A percentile compares a stretch with the other conserved stretches of the same genome.
These are phyloP conservation scores for Pantelozetes paolii DNA, from an alignment of 2,888 invertebrate genomes.

Conservation along the genomic window DNA sequence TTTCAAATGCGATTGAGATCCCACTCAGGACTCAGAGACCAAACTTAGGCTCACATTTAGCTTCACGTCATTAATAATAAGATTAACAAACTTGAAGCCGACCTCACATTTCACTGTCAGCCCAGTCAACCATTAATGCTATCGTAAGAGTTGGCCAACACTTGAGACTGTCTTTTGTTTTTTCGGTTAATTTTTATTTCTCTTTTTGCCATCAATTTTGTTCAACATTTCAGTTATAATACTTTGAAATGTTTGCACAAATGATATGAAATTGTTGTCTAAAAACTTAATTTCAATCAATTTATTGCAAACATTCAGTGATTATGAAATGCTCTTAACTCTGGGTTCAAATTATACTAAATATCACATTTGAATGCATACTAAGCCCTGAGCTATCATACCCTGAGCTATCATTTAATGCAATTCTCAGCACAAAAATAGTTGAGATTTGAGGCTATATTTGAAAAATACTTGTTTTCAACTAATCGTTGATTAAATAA, in stretches of 20 bases:
- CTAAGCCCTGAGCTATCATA: neutral
- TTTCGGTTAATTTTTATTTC: slow-evolving; percentile 6
- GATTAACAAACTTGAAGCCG: slow-evolving; percentile 25
- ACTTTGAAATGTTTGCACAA: neutral
- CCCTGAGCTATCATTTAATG: neutral
- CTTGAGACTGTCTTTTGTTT: neutral
- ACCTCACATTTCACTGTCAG: slow-evolving; percentile 26
- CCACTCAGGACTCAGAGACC: neutral
- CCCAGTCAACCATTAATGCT: slow-evolving; percentile 13
- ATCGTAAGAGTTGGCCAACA: neutral
- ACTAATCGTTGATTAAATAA: neutral
- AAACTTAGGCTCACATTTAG: neutral
- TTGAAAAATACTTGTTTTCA: neutral
- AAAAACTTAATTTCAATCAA: neutral
- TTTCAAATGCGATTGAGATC: neutral
- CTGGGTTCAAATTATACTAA: too few relatives aligned
- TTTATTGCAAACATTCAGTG: neutral
- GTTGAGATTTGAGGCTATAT: neutral
- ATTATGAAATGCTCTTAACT: too few relatives aligned
- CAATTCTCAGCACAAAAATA: neutral
- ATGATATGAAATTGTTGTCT: neutral
- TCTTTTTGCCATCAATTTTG: neutral
- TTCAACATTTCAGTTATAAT: neutral
- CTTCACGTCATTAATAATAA: slow-evolving; percentile 17
- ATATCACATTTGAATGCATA: neutral